phyloP scores from a whole-genome alignment of 2,888 invertebrate species.

The Odontocolon sp. region DNA sequence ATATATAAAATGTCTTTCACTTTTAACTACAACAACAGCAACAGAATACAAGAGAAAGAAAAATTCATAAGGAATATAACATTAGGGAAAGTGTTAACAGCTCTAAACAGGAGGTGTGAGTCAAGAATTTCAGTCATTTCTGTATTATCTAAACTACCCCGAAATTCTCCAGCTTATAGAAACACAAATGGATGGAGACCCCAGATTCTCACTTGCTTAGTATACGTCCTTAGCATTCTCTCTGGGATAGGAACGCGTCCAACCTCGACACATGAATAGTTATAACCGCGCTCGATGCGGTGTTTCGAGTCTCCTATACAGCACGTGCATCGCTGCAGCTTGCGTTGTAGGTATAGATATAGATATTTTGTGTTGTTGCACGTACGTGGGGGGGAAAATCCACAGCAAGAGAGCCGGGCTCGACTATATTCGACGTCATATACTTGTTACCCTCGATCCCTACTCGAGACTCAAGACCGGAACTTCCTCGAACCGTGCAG shows the following conservation, averaged over 20 bases:
- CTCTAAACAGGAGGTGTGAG: too few relatives aligned
- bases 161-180: conserved; percentile 22
- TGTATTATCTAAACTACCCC: too few relatives aligned
- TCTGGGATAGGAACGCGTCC: conserved; percentile 16
- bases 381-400: conserved; percentile 45
- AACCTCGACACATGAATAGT: conserved; percentile 57
- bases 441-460: conserved; percentile 39
- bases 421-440: conserved; percentile 50
- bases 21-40: too few relatives aligned
- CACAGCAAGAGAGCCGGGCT: conserved; percentile 37
- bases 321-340: conserved; percentile 37
- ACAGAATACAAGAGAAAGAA: too few relatives aligned
- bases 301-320: conserved; percentile 8
- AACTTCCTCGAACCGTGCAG: conserved; percentile 24
- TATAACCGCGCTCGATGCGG: conserved; percentile 40
- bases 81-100: too few relatives aligned
- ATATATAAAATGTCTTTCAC: too few relatives aligned
- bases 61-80: too few relatives aligned
- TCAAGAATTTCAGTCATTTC: too few relatives aligned
- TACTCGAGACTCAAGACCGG: conserved; percentile 43
- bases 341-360: conserved; percentile 1
- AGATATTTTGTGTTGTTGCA: conserved; percentile 28
- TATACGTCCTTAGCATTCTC: conserved; percentile 50
- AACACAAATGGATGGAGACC: conserved; percentile 40
- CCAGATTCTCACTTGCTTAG: conserved; percentile 41